These are phyloP conservation scores for Plutella xylostella DNA, from an alignment of 2,888 invertebrate species.

Conservation along the genomic window DNA sequence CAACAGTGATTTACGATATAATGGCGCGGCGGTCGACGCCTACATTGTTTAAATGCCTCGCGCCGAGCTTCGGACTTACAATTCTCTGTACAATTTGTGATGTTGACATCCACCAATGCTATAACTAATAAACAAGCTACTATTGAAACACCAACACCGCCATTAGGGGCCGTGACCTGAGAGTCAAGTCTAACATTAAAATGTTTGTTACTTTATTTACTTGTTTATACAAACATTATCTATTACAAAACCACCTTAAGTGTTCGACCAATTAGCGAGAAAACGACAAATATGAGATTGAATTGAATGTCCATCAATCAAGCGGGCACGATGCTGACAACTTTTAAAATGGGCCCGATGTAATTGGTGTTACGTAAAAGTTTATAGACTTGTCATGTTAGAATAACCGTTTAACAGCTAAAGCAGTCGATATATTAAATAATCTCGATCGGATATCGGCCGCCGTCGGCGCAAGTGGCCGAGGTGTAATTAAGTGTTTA, in stretches of 20 bases:
- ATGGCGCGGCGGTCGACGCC: slow-evolving; percentile 45
- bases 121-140: not conserved
- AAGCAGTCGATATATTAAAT: slow-evolving; percentile 1
- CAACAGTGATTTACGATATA: slow-evolving; percentile 63
- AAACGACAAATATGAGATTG: not conserved
- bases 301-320: not conserved
- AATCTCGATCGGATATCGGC: slow-evolving; percentile 20
- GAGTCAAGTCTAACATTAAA: too few species aligned
- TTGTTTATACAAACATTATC: not conserved
- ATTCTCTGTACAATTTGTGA: slow-evolving; percentile 3
- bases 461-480: slow-evolving; percentile 29
- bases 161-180: not conserved
- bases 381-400: slow-evolving; percentile 1
- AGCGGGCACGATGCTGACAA: not conserved
- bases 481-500: slow-evolving; percentile 40
- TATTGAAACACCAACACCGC: not conserved
- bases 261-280: not conserved
- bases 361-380: not conserved
- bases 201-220: not conserved
- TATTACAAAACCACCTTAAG: not conserved
- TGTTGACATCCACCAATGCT: not conserved
- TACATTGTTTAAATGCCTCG: slow-evolving; percentile 55
- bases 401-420: not conserved
- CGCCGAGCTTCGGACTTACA: slow-evolving; percentile 16
- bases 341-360: not conserved